Conservation (phyloP, 2,113 vertebrate species). For the Malaclemys terrapin region DNA sequence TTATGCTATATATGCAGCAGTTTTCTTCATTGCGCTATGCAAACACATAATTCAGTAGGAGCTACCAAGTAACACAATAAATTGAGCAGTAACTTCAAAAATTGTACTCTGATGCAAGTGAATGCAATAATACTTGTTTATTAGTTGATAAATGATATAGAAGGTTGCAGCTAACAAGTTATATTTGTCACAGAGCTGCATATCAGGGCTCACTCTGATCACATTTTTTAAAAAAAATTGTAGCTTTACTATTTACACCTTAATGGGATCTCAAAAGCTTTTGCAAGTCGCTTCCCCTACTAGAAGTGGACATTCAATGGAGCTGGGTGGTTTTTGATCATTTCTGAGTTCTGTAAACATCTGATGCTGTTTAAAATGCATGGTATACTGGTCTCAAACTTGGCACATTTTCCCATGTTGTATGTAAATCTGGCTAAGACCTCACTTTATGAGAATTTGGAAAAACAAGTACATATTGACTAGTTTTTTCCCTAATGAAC, state of each 20-base stretch:
- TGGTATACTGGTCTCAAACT: constrained; percentile 23
- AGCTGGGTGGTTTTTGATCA: constrained; percentile 59
- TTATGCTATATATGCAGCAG: neutral
- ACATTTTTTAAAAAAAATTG: neutral
- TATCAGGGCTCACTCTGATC: constrained; percentile 28
- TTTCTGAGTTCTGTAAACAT: constrained; percentile 80
- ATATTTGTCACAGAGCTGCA: constrained; percentile 55
- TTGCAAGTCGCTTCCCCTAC: constrained; percentile 69
- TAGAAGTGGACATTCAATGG: constrained; percentile 50
- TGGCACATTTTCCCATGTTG: neutral
- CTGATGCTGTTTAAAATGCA: constrained; percentile 67
- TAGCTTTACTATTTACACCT: constrained; percentile 59
- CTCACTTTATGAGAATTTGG: neutral
- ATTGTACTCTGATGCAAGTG: neutral
- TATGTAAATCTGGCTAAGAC: neutral
- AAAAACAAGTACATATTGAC: neutral
- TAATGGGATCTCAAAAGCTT: constrained; percentile 79
- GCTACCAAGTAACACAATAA: neutral
- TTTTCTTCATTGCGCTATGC: neutral
- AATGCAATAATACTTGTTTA: neutral
- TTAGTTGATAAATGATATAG: neutral
- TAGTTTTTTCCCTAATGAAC: neutral
- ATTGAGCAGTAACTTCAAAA: constrained; percentile 5
- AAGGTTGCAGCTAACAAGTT: no score
- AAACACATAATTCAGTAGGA: neutral